Base-by-base conservation (phyloP, 2,113 vertebrate genomes). In the Zapornia atra region DNA sequence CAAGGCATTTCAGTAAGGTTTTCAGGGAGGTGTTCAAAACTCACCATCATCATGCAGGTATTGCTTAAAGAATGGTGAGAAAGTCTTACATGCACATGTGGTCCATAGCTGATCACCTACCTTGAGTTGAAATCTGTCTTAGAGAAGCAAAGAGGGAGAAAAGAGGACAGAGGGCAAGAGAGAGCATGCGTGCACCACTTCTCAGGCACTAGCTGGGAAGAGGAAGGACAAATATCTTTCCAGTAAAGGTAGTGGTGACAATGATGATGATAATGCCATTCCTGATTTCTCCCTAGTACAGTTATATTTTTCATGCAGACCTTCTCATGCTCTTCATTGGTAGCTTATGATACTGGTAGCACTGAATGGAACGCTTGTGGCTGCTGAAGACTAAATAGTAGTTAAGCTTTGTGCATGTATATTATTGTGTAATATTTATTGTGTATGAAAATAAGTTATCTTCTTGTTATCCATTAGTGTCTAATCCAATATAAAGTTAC, bases 41-140 rank as follows among this genome's bases (percentile, higher is more conserved):
- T 82, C 26, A 66, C 25, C 9, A 12, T 16, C 15, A 10, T 75
- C 10, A 8, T 72, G 42, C 0, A 0, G 3, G 2, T 64, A 12
- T 36, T 59, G 8, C 34, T 87, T 77, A 63, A 85, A 64, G 28
- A 54, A 60, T 15, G 4, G 5, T 59, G 28, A 40, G 22, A 59
- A 18, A 68, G 7, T 14, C 33, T 90, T 71, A 42, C 3, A 29
- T 40, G 20, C n/a, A n/a, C 12, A 9, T 36, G 9, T 1, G 3
- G 40, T 64, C 33, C 24, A 40, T 46, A 68, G 46, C 11, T 3
- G 3, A 50, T 81, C 44, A 70, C 24, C 20, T 51, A 15, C 33
- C 20, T 80, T 80, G 34, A 51, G 19, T 44, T 69, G 34, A 76
- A 86, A 70, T 83, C 54, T 57, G 3, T 53, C 28, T 77, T 65